Conservation (phyloP, 2,113 vertebrate genomes). For the Archilochus colubris region DNA sequence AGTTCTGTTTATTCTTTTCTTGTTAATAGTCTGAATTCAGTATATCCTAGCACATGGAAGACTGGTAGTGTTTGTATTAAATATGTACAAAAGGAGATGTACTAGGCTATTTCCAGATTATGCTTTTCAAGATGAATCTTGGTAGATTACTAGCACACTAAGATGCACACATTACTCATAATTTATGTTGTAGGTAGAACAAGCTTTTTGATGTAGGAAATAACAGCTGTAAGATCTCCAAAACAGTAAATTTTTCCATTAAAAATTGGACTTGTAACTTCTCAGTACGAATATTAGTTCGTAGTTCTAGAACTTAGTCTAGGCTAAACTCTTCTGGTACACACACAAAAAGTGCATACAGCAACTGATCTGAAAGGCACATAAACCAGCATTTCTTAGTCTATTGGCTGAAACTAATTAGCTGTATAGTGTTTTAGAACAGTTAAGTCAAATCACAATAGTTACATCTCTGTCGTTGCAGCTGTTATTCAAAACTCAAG, state of each 20-base stretch:
- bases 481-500: neutral
- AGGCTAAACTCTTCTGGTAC: neutral
- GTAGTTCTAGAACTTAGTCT: neutral
- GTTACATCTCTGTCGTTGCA: neutral
- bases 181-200: neutral
- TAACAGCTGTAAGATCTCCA: neutral
- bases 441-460: neutral
- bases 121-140: neutral
- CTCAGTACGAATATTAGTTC: neutral
- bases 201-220: slow-evolving; percentile 1
- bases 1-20: neutral
- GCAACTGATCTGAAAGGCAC: neutral
- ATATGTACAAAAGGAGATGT: neutral
- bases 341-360: neutral
- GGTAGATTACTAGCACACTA: neutral
- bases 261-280: neutral
- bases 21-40: neutral
- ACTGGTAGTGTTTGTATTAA: neutral
- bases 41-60: neutral
- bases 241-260: neutral
- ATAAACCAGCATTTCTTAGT: neutral
- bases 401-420: neutral
- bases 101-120: neutral
- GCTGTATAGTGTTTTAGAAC: neutral
- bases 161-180: neutral